Conservation (phyloP, 2,113 vertebrate genomes). For the Meleagris gallopavo region DNA sequence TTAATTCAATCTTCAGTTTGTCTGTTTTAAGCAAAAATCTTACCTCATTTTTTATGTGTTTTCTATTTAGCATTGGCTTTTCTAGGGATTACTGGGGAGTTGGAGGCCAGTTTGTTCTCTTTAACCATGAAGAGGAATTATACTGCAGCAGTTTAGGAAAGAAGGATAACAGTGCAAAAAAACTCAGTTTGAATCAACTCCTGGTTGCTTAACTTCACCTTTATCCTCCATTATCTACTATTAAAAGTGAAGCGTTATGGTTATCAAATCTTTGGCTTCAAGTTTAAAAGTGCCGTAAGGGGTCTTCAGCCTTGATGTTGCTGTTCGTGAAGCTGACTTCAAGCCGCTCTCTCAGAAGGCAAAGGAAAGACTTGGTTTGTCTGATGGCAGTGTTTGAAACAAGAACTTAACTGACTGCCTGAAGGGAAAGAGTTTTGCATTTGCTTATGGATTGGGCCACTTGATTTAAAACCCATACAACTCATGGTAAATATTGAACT, state of each 20-base stretch:
- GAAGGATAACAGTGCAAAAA: neutral
- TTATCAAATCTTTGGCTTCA: neutral
- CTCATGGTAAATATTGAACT: neutral
- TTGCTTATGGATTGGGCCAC: neutral
- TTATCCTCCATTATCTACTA: conserved; percentile 9
- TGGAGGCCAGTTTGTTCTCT: neutral
- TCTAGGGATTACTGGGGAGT: neutral
- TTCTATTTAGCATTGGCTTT: neutral
- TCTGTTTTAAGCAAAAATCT: conserved; percentile 29
- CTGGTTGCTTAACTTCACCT: neutral
- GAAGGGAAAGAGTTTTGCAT: neutral
- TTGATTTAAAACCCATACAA: neutral
- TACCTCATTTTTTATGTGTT: neutral
- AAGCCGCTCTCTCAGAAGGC: neutral
- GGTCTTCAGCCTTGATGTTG: neutral
- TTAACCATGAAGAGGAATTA: neutral
- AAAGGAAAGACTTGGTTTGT: neutral
- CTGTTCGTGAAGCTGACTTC: neutral
- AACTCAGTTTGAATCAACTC: neutral
- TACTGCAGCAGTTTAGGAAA: neutral
- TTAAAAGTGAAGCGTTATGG: neutral
- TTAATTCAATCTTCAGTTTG: neutral
- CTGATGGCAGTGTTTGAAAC: neutral
- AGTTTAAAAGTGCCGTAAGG: neutral
- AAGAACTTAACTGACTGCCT: neutral